Conservation (phyloP, 2,797 vertebrate genomes). For the Myotis pilosus region DNA sequence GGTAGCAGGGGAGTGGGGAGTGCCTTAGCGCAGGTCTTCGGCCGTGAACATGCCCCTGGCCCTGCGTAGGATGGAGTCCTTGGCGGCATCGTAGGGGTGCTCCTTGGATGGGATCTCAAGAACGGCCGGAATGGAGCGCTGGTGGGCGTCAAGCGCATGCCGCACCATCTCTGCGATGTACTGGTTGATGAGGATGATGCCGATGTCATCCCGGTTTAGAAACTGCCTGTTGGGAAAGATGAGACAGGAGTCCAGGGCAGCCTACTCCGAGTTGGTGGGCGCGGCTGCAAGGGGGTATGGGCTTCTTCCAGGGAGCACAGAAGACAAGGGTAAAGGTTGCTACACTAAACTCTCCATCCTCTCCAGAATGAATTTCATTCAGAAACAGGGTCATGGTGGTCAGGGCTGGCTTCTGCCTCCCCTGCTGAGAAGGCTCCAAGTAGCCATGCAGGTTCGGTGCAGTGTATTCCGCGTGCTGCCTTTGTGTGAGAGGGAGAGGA, state of each 20-base stretch:
- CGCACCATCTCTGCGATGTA: slow-evolving; percentile 97
- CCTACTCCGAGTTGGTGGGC: neutral
- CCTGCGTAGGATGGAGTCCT: slow-evolving; percentile 95
- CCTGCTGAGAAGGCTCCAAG: neutral
- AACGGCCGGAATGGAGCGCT: slow-evolving; percentile 92
- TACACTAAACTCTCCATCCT: neutral
- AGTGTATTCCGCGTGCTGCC: neutral
- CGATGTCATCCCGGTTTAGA: slow-evolving; percentile 92
- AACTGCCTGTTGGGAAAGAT: slow-evolving; percentile 88
- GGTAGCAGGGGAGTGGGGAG: neutral
- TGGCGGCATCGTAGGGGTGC: slow-evolving; percentile 95
- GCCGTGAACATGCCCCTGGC: slow-evolving; percentile 95
- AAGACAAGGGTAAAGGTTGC: neutral
- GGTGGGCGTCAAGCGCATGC: slow-evolving; percentile 93
- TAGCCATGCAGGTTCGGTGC: neutral
- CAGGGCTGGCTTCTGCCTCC: neutral
- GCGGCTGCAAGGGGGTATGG: neutral
- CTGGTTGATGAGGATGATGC: slow-evolving; percentile 97
- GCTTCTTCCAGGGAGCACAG: neutral
- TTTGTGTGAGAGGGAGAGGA: neutral
- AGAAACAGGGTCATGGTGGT: neutral
- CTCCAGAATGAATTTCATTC: neutral
- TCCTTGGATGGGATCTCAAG: slow-evolving; percentile 98
- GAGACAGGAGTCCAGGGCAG: neutral
- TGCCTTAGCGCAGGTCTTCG: slow-evolving; percentile 91